Evolutionary conservation across 2,113 vertebrate genomes (phyloP).

Genomic region (Electrona antarctica): DNA sequence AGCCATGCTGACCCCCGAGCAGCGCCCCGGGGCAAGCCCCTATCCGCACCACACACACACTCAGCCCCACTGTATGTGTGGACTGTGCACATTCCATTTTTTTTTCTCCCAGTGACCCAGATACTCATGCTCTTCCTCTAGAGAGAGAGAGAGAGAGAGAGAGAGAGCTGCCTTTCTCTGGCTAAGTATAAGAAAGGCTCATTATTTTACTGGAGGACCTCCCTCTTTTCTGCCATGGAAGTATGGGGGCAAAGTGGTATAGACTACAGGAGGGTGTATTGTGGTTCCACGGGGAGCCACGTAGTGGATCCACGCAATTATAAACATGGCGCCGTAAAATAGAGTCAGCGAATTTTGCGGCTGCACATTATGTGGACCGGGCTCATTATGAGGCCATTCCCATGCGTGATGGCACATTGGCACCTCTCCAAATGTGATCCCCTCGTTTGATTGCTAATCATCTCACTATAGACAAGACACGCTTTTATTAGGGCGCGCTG

Average conservation of each 20-base stretch:
- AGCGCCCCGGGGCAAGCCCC: conserved; percentile 48
- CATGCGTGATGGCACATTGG: conserved; percentile 38
- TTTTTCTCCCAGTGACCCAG: conserved; percentile 67
- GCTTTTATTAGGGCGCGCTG: conserved; percentile 44
- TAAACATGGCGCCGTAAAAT: conserved; percentile 43
- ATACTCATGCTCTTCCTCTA: conserved; percentile 65
- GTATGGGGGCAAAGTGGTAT: not conserved
- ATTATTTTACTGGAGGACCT: conserved; percentile 67
- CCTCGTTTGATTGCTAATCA: conserved; percentile 56
- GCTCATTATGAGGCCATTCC: conserved; percentile 50
- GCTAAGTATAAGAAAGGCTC: conserved; percentile 61
- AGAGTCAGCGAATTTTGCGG: conserved; percentile 55
- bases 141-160: conserved; percentile 39
- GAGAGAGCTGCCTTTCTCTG: conserved; percentile 40
- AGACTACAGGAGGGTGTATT: conserved; percentile 10
- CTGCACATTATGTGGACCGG: conserved; percentile 43
- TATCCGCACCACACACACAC: conserved; percentile 47
- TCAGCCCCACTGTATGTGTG: conserved; percentile 43
- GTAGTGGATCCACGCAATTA: conserved; percentile 63
- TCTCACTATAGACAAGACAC: conserved; percentile 7
- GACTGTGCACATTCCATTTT: conserved; percentile 35
- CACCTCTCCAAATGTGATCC: conserved; percentile 46
- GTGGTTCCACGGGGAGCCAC: conserved; percentile 37
- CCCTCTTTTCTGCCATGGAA: conserved; percentile 33
- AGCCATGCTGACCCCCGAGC: conserved; percentile 42